These are phyloP conservation scores for Enhydra lutris DNA, from an alignment of 2,113 vertebrate species.

Conservation along the genomic window DNA sequence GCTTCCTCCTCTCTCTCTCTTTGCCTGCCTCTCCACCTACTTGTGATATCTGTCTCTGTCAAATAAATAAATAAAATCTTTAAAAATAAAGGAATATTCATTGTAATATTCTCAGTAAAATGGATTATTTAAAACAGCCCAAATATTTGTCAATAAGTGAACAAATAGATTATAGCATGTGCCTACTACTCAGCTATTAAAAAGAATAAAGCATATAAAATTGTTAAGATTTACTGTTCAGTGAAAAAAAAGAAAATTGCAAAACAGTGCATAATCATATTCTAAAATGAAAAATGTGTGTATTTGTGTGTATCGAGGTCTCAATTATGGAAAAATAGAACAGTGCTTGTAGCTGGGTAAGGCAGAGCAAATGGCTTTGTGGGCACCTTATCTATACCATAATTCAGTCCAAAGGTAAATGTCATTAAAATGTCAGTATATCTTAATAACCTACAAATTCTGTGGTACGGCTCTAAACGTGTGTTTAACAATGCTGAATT, in stretches of 20 bases:
- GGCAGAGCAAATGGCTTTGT: not conserved
- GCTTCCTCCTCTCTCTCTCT: no score
- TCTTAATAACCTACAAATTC: not conserved
- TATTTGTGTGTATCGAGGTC: not conserved
- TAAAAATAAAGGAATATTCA: not conserved
- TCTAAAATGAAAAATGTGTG: not conserved
- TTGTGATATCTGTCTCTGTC: no score
- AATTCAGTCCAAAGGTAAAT: not conserved
- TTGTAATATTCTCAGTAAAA: not conserved
- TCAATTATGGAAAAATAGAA: not conserved
- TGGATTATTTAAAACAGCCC: not conserved
- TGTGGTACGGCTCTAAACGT: not conserved
- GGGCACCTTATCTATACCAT: not conserved
- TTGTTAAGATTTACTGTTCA: not conserved
- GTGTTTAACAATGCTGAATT: not conserved
- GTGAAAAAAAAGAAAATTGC: not conserved
- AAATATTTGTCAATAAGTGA: not conserved
- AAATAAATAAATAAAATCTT: no score
- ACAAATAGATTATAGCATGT: not conserved
- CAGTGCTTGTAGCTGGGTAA: not conserved
- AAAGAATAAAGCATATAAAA: not conserved
- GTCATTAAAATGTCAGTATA: not conserved
- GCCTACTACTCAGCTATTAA: not conserved
- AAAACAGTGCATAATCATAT: not conserved
- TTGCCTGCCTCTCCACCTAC: no score